A percentile compares a stretch with the other conserved stretches of the same genome.
phyloP scores from a whole-genome alignment of 35 echinoderm and acorn worm species.

The Ptychodera flava region DNA sequence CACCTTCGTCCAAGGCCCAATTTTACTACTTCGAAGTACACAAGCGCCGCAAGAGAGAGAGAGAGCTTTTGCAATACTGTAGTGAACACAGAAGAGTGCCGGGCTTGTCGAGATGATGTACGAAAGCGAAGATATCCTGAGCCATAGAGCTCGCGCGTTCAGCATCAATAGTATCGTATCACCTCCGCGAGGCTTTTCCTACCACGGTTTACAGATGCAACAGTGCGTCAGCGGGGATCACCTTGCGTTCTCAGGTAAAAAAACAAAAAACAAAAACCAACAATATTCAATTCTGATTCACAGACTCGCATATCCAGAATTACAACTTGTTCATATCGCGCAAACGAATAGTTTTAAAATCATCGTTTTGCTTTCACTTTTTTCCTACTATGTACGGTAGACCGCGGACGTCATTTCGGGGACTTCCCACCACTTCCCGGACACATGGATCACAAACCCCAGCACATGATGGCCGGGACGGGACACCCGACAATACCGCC shows the following conservation, averaged over 20 bases:
- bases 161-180: conserved; percentile 97
- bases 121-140: conserved; percentile 83
- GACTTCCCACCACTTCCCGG: conserved; percentile 82
- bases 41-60: too few relatives aligned
- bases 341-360: conserved; percentile 9
- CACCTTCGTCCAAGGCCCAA: too few relatives aligned
- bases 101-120: conserved; percentile 22
- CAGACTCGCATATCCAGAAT: background rate
- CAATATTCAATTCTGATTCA: background rate
- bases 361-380: conserved; percentile 22
- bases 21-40: too few relatives aligned
- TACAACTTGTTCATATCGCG: background rate
- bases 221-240: conserved; percentile 52
- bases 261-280: background rate
- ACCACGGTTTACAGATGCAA: conserved; percentile 91
- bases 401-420: conserved; percentile 85
- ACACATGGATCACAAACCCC: conserved; percentile 58
- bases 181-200: conserved; percentile 85
- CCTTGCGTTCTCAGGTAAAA: conserved; percentile 63
- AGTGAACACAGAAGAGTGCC: too few relatives aligned
- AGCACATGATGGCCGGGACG: conserved; percentile 96
- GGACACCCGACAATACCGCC: conserved; percentile 47
- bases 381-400: conserved; percentile 27
- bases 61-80: too few relatives aligned
- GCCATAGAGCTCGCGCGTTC: conserved; percentile 86